Base-by-base conservation (phyloP, 2,797 vertebrate species). In the Glossophaga mutica region DNA sequence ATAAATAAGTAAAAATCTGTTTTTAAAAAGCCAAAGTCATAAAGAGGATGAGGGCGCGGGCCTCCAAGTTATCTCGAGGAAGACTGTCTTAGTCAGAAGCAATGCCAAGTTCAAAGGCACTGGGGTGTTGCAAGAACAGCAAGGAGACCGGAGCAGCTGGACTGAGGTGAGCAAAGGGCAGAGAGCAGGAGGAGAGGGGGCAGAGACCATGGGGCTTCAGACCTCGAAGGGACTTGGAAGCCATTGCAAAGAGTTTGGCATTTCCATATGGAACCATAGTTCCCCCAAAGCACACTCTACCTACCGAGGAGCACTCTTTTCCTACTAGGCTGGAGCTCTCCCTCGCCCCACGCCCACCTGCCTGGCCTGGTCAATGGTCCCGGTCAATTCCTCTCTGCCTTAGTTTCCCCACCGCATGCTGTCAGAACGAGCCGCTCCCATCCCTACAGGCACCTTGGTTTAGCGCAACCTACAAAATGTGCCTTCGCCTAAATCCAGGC, bases 221-320 rank as follows among this genome's bases (percentile, higher is more conserved):
- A 5, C 39, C 21, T 1, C 3, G 10, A 0, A 34, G 32, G n/a
- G n/a, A 62, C 37, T 55, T 21, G 39, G 19, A 42, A 46, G 39
- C 46, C 19, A 5, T 8, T 21, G n/a, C 15, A 46, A 68, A 67
- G 55, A 59, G 9, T 73, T 19, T 44, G 18, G 37, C 19, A 34
- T 78, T 94, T 87, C 26, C 24, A 10, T 32, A 34, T 1, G 15
- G 37, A 73, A 83, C 26, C 24, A 10, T 0, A 7, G 26, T 68
- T 77, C 46, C 76, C 87, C 73, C 39, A 48, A 90, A 90, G 62
- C 50, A 83, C 52, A 19, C 9, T 42, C 57, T 32, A 2, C 26
- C 37, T 90, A 12, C 46, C 46, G 11, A 46, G 46, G 46, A 46
- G 14, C 46, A 46, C 3, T 46, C 46, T 12, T 71, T 48, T 59